phyloP scores from a whole-genome alignment of 2,888 invertebrate species.

The Hesperia comma region DNA sequence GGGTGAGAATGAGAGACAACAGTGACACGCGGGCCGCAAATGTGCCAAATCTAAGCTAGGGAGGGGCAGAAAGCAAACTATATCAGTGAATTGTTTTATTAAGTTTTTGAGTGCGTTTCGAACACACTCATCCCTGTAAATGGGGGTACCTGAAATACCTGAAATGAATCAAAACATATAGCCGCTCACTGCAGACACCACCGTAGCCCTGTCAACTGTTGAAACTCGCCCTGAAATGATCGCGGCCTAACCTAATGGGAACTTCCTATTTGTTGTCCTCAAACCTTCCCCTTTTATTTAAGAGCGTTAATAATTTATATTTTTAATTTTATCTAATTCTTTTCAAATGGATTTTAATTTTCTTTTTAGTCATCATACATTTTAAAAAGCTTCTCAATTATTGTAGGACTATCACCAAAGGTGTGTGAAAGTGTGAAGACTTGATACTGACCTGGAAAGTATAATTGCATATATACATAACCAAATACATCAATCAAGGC shows the following conservation, averaged over 20 bases:
- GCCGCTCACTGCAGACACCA: slow-evolving; percentile 79
- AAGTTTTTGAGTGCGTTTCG: slow-evolving; percentile 70
- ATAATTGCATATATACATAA: slow-evolving; percentile 63
- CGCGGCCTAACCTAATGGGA: slow-evolving; percentile 71
- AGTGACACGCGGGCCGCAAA: slow-evolving; percentile 84
- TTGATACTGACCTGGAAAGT: slow-evolving; percentile 76
- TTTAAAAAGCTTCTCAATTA: slow-evolving; percentile 8
- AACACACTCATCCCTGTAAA: slow-evolving; percentile 69
- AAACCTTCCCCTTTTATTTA: slow-evolving; percentile 35
- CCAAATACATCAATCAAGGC: slow-evolving; percentile 38
- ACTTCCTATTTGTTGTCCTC: slow-evolving; percentile 43
- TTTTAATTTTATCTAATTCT: not conserved
- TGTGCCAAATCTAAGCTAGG: slow-evolving; percentile 85
- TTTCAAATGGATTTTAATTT: not conserved
- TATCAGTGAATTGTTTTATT: slow-evolving; percentile 79
- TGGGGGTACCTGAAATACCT: slow-evolving; percentile 81
- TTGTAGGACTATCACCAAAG: slow-evolving; percentile 42
- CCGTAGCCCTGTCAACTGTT: slow-evolving; percentile 83
- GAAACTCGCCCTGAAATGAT: slow-evolving; percentile 81
- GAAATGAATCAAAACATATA: slow-evolving; percentile 78
- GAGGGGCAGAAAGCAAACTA: slow-evolving; percentile 85
- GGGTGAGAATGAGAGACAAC: slow-evolving; percentile 85
- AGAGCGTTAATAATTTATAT: not conserved
- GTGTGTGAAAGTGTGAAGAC: slow-evolving; percentile 56
- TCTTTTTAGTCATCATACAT: not conserved